A percentile compares a stretch with the other conserved stretches of the same genome.
These are phyloP conservation scores for Oppia nitens DNA, from an alignment of 1,140 invertebrate genomes.

Conservation along the genomic window DNA sequence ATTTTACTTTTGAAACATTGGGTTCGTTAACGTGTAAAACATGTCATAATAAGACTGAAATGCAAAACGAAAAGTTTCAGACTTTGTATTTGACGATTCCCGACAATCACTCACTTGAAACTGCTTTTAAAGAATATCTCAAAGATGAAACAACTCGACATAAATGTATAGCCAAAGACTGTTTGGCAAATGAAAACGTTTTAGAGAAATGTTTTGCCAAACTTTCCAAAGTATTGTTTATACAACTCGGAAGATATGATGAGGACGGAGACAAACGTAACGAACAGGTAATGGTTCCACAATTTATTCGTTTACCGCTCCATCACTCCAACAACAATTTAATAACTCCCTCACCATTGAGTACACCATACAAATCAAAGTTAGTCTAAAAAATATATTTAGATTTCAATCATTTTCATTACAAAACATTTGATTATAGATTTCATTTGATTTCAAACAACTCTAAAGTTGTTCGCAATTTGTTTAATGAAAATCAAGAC, in stretches of 20 bases:
- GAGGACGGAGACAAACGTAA: neutral
- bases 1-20: neutral
- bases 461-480: neutral
- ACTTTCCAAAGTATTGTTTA: constrained; percentile 6
- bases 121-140: neutral
- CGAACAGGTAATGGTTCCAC: neutral
- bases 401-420: neutral
- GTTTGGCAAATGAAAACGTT: neutral
- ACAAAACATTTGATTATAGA: neutral
- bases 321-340: neutral
- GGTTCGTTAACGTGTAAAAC: neutral
- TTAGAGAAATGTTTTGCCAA: neutral
- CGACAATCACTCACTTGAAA: neutral
- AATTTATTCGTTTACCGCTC: neutral
- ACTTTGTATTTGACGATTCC: constrained; percentile 3
- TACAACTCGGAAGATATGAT: neutral
- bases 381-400: neutral
- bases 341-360: neutral
- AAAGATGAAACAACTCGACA: neutral
- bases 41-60: neutral
- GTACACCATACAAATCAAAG: constrained; percentile 5
- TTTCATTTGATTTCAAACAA: neutral
- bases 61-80: neutral
- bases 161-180: neutral
- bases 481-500: neutral